A percentile compares a stretch with the other conserved stretches of the same genome.
Evolutionary conservation across 2,888 invertebrate genomes (phyloP).

Genomic region (Ophion costatus): DNA sequence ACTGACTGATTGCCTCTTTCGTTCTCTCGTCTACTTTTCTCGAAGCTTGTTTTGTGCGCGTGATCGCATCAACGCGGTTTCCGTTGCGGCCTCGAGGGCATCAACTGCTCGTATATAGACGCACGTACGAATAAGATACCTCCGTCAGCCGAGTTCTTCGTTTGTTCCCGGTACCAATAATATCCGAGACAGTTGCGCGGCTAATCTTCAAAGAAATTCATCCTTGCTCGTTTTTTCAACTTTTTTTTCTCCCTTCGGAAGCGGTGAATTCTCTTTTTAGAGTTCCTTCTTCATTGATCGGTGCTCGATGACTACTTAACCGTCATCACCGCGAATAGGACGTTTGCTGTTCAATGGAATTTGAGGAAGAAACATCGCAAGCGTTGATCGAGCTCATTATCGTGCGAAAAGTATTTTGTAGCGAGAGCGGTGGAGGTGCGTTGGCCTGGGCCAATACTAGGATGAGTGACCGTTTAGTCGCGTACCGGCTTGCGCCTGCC

Average conservation of each 20-base stretch:
- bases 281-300: conserved; percentile 5
- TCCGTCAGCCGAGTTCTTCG: conserved; percentile 44
- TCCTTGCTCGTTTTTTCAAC: background rate
- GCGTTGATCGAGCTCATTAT: background rate
- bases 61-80: conserved; percentile 49
- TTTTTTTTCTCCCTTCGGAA: background rate
- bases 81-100: conserved; percentile 13
- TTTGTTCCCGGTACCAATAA: conserved; percentile 54
- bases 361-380: background rate
- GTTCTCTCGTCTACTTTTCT: conserved; percentile 44
- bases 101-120: conserved; percentile 15
- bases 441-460: background rate
- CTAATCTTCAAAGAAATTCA: conserved; percentile 50
- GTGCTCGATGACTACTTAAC: background rate
- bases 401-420: background rate
- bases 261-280: background rate
- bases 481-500: too few species aligned
- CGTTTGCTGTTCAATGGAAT: background rate
- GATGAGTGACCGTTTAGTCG: too few species aligned
- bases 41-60: conserved; percentile 29
- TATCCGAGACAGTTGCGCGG: conserved; percentile 36
- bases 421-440: background rate
- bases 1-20: conserved; percentile 73
- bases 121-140: conserved; percentile 22
- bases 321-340: background rate